A percentile compares a stretch with the other conserved stretches of the same genome.
These are phyloP conservation scores for Sympetrum striolatum DNA, from an alignment of 2,888 invertebrate species.

Conservation along the genomic window DNA sequence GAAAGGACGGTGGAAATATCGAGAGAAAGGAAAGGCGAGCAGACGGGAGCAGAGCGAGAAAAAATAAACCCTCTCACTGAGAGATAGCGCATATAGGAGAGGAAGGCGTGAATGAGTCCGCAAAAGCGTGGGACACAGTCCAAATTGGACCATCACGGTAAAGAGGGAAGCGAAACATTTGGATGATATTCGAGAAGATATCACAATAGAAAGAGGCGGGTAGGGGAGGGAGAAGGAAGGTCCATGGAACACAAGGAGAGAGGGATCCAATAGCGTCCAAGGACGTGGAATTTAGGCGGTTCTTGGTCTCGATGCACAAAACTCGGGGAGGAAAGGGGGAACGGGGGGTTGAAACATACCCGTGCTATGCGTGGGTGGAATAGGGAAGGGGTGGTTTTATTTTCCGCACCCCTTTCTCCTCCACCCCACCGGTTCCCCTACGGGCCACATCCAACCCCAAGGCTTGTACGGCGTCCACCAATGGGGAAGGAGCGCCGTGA, in stretches of 20 bases:
- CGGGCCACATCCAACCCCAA: conserved; percentile 13
- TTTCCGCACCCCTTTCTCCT: not conserved
- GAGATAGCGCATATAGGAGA: not conserved
- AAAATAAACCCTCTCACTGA: not conserved
- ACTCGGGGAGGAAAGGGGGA: not conserved
- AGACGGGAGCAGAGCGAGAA: not conserved
- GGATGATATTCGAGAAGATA: not conserved
- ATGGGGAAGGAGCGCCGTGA: not conserved
- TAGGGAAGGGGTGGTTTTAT: not conserved
- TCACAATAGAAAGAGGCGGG: not conserved
- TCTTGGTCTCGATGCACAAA: not conserved
- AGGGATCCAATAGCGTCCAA: not conserved
- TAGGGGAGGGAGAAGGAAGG: not conserved
- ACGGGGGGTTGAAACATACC: not conserved
- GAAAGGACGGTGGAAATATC: not conserved
- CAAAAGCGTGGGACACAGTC: not conserved
- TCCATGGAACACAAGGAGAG: not conserved
- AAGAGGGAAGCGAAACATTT: not conserved
- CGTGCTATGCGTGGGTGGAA: not conserved
- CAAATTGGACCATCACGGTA: not conserved
- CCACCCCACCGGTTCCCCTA: not conserved
- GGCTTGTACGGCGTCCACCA: conserved; percentile 1
- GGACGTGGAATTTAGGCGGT: not conserved
- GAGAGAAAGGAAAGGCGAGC: not conserved
- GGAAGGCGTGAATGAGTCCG: not conserved